phyloP scores from a whole-genome alignment of 2,888 invertebrate genomes.

The Latheticus oryzae region DNA sequence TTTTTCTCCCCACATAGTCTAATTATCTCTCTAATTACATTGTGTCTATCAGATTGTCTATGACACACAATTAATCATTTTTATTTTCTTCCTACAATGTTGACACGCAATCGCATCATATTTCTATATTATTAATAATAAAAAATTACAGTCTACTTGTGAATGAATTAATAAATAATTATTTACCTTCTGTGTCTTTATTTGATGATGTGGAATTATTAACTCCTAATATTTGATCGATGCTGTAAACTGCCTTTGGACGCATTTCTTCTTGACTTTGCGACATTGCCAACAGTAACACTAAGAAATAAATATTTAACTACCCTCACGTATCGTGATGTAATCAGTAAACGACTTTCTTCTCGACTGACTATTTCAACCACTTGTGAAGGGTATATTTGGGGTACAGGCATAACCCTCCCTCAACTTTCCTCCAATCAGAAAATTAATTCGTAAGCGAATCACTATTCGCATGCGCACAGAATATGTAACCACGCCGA shows the following conservation, averaged over 20 bases:
- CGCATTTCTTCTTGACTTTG: conserved; percentile 57
- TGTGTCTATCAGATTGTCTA: conserved; percentile 52
- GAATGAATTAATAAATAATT: no score
- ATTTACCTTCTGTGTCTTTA: conserved; percentile 57
- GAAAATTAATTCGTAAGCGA: conserved; percentile 32
- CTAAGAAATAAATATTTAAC: conserved; percentile 9
- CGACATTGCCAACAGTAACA: conserved; percentile 51
- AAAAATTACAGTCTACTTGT: no score
- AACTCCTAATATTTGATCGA: conserved; percentile 65
- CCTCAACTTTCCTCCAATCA: conserved; percentile 53
- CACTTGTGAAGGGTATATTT: conserved; percentile 52
- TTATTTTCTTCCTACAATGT: conserved; percentile 26
- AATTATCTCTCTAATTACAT: conserved; percentile 55
- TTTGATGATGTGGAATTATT: conserved; percentile 49
- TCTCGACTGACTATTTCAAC: conserved; percentile 53
- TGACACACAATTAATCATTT: conserved; percentile 51
- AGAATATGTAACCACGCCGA: conserved; percentile 58
- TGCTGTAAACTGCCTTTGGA: conserved; percentile 64
- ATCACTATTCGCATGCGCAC: conserved; percentile 52
- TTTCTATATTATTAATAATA: conserved; percentile 1
- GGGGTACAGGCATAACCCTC: conserved; percentile 52
- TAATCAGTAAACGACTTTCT: conserved; percentile 14
- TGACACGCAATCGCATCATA: conserved; percentile 27
- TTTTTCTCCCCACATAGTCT: conserved; percentile 41
- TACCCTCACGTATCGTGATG: conserved; percentile 20